A percentile compares a stretch with the other conserved stretches of the same genome.
Evolutionary conservation across 1,140 invertebrate genomes (phyloP).

Genomic region (Leptopilina clavipes): DNA sequence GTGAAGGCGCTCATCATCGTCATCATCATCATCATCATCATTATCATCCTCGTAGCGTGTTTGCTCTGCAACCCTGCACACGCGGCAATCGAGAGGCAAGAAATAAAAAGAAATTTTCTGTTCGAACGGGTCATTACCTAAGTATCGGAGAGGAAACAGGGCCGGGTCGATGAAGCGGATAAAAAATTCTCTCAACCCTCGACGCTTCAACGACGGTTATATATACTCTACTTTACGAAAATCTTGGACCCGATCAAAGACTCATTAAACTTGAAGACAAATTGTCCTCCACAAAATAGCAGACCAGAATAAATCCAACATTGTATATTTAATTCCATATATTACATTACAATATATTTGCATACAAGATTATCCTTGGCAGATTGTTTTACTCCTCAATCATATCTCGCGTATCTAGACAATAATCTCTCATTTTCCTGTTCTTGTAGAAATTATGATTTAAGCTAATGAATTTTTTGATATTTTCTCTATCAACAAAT

Average conservation of each 20-base stretch:
- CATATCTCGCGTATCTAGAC: neutral
- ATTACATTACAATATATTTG: too few relatives aligned
- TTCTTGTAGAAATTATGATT: neutral
- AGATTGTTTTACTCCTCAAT: neutral
- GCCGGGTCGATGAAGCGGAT: slow-evolving; percentile 45
- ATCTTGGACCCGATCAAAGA: neutral
- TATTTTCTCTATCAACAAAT: neutral
- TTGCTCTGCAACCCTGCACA: slow-evolving; percentile 60
- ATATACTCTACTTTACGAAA: slow-evolving; percentile 36
- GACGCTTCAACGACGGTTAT: neutral
- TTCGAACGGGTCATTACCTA: slow-evolving; percentile 69
- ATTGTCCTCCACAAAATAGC: neutral
- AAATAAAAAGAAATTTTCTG: slow-evolving; percentile 60
- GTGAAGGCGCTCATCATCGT: slow-evolving; percentile 65
- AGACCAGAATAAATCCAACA: neutral
- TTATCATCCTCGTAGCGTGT: slow-evolving; percentile 60
- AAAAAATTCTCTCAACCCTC: slow-evolving; percentile 34
- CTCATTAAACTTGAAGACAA: slow-evolving; percentile 3
- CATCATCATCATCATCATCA: slow-evolving; percentile 60
- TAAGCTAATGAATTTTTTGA: neutral
- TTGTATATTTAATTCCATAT: neutral
- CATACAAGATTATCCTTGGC: neutral
- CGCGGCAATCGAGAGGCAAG: slow-evolving; percentile 45
- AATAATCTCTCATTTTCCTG: neutral
- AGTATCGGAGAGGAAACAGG: slow-evolving; percentile 63